Percentiles rank a stretch among this genome's conserved stretches.
These are phyloP conservation scores for Conus canariensis DNA, from an alignment of 2,888 invertebrate genomes.

Conservation along the genomic window DNA sequence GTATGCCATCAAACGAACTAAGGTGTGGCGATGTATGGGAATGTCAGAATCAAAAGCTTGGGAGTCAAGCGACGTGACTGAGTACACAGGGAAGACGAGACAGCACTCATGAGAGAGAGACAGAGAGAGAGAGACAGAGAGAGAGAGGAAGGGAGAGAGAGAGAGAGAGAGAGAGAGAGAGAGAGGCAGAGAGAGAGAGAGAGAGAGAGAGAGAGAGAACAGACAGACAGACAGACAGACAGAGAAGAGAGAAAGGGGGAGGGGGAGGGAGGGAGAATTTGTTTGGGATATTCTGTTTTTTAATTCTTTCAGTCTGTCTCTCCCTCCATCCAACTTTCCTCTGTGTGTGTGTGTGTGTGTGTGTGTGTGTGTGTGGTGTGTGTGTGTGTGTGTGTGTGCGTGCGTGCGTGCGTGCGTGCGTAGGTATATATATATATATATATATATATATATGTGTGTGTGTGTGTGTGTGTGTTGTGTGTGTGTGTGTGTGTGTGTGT, in stretches of 20 bases:
- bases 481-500: no score
- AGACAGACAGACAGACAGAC: conserved; percentile 21
- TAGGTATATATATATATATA: background rate
- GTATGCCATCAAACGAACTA: no score
- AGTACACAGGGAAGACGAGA: background rate
- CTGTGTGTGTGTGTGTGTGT: background rate
- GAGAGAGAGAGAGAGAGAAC: conserved; percentile 30
- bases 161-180: background rate
- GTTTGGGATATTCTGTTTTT: no score
- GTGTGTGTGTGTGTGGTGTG: background rate
- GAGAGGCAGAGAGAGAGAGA: conserved; percentile 13
- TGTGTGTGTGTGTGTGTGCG: background rate
- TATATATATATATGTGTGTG: no score
- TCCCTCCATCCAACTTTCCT: background rate
- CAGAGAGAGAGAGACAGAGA: background rate
- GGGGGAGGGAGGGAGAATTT: no score
- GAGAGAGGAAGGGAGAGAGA: conserved; percentile 25
- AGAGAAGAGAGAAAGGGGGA: background rate
- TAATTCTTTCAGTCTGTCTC: no score
- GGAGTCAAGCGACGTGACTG: no score
- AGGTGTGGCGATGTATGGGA: no score
- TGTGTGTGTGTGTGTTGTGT: no score
- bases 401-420: background rate
- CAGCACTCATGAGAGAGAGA: background rate
- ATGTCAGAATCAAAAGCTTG: no score